These are phyloP conservation scores for Regulus satrapa DNA, from an alignment of 2,113 vertebrate genomes.

Conservation along the genomic window DNA sequence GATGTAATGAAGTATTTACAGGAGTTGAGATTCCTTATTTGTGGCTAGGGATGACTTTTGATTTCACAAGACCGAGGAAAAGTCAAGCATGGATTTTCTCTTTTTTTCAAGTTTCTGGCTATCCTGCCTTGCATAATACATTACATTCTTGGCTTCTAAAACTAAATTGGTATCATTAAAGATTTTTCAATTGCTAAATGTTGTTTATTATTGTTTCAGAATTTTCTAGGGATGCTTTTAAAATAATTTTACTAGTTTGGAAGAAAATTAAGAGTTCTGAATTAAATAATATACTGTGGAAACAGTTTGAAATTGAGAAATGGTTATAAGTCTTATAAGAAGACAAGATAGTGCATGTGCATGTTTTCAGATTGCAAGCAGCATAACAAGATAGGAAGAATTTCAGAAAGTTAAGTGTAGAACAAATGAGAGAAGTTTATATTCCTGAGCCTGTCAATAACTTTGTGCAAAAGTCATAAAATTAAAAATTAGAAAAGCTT, in stretches of 20 bases:
- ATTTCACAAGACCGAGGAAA: constrained; percentile 12
- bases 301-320: neutral
- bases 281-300: neutral
- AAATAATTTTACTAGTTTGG: neutral
- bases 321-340: neutral
- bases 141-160: constrained; percentile 4
- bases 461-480: neutral
- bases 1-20: neutral
- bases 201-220: neutral
- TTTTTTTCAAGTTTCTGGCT: neutral
- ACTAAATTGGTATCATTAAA: constrained; percentile 1
- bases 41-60: neutral
- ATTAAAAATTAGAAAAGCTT: constrained; percentile 27
- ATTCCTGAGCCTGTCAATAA: neutral
- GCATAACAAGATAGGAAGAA: neutral
- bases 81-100: neutral
- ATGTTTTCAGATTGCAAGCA: neutral
- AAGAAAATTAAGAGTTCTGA: neutral
- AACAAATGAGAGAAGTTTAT: neutral
- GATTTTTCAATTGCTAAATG: neutral
- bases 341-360: neutral
- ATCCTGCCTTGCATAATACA: neutral
- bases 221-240: neutral
- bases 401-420: neutral
- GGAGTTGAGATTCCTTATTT: neutral